phyloP scores from a whole-genome alignment of 2,113 vertebrate species.

The Notechis scutatus region DNA sequence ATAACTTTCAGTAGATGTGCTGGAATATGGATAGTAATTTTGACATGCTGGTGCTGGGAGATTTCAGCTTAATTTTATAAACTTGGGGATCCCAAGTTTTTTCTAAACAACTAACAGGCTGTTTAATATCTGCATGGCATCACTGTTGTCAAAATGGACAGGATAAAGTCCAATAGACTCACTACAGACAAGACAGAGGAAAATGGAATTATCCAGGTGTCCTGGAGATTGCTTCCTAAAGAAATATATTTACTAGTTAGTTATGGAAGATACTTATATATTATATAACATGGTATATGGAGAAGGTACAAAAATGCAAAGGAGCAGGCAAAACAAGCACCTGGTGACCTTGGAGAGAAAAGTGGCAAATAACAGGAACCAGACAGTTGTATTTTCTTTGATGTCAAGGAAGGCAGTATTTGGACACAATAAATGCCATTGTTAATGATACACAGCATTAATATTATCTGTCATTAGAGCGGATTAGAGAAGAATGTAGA shows the following conservation, averaged over 20 bases:
- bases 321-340: background rate
- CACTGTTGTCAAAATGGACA: background rate
- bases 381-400: background rate
- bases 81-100: background rate
- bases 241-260: background rate
- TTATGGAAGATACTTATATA: background rate
- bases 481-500: background rate
- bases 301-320: background rate
- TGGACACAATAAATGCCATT: background rate
- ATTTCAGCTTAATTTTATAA: background rate
- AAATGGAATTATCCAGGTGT: background rate
- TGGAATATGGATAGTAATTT: background rate
- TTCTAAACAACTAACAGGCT: background rate
- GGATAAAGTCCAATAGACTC: background rate
- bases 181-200: background rate
- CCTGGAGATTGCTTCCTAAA: background rate
- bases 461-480: background rate
- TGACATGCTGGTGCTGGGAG: background rate
- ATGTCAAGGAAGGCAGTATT: background rate
- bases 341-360: background rate
- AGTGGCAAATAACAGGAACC: background rate
- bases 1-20: background rate
- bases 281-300: background rate
- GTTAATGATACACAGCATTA: background rate
- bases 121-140: background rate